A percentile compares a stretch with the other conserved stretches of the same genome.
phyloP scores from a whole-genome alignment of 2,797 vertebrate genomes.

The Enteromius argenteus region DNA sequence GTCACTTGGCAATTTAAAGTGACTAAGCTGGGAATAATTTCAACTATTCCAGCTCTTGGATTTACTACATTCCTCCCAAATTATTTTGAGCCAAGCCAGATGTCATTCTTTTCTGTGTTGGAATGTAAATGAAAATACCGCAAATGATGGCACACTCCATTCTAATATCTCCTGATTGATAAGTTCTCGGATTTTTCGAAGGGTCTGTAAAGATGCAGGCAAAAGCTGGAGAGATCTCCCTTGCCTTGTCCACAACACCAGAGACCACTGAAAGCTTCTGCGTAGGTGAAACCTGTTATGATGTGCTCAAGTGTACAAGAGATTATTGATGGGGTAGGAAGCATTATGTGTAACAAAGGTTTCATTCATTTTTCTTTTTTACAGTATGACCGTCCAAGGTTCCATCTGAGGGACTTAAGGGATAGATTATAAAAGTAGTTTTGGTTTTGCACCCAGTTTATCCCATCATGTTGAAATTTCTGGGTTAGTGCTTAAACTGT shows the following conservation, averaged over 20 bases:
- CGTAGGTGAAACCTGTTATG: not conserved
- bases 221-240: not conserved
- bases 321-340: slow-evolving; percentile 3
- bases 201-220: not conserved
- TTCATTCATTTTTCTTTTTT: not conserved
- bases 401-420: not conserved
- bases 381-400: slow-evolving; percentile 53
- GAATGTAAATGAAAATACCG: slow-evolving; percentile 1
- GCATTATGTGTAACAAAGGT: not conserved
- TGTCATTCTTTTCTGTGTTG: slow-evolving; percentile 11
- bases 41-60: not conserved
- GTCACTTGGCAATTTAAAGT: not conserved
- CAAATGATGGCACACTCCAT: not conserved
- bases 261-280: slow-evolving; percentile 9
- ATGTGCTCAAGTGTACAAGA: not conserved
- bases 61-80: slow-evolving; percentile 4
- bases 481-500: slow-evolving; percentile 20
- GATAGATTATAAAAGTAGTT: slow-evolving; percentile 30
- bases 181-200: slow-evolving; percentile 19
- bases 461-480: slow-evolving; percentile 10
- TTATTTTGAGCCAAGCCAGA: slow-evolving; percentile 14
- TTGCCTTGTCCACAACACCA: not conserved
- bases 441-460: slow-evolving; percentile 14
- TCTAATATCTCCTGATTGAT: slow-evolving; percentile 6
- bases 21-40: not conserved